phyloP scores from a whole-genome alignment of 2,113 vertebrate species.

The Dromaius novaehollandiae region DNA sequence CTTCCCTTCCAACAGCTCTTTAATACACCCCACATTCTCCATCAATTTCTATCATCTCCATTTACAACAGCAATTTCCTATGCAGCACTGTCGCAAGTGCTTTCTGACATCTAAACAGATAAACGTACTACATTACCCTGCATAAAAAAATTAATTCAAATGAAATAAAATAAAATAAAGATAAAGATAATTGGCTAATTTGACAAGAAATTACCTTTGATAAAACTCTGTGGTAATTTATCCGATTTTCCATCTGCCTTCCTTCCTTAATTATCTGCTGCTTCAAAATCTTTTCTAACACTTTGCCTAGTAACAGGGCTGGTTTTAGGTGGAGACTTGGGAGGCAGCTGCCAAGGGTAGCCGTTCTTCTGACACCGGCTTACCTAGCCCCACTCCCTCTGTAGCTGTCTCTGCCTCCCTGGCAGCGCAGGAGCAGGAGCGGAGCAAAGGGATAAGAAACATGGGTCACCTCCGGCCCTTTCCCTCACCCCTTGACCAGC shows the following conservation, averaged over 20 bases:
- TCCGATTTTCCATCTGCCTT: neutral
- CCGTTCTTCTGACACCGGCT: neutral
- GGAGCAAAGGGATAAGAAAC: neutral
- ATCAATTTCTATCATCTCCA: neutral
- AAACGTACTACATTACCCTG: neutral
- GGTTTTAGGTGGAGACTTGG: neutral
- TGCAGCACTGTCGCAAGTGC: accelerated
- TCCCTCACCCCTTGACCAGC: neutral
- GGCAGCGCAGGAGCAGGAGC: neutral
- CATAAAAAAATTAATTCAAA: neutral
- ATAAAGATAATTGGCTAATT: neutral
- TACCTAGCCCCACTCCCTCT: neutral
- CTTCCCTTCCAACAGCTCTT: neutral
- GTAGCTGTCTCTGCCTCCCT: neutral
- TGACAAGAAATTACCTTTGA: neutral
- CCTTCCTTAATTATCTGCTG: neutral
- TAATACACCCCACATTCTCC: neutral
- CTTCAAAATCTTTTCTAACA: neutral
- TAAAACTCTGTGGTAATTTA: neutral
- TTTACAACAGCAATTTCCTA: neutral
- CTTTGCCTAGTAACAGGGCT: neutral
- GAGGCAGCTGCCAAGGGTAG: neutral
- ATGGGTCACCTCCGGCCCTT: neutral
- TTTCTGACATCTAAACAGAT: neutral
- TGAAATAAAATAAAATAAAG: neutral